phyloP scores from a whole-genome alignment of 1,140 invertebrate genomes.

The Dendrolimus punctatus region DNA sequence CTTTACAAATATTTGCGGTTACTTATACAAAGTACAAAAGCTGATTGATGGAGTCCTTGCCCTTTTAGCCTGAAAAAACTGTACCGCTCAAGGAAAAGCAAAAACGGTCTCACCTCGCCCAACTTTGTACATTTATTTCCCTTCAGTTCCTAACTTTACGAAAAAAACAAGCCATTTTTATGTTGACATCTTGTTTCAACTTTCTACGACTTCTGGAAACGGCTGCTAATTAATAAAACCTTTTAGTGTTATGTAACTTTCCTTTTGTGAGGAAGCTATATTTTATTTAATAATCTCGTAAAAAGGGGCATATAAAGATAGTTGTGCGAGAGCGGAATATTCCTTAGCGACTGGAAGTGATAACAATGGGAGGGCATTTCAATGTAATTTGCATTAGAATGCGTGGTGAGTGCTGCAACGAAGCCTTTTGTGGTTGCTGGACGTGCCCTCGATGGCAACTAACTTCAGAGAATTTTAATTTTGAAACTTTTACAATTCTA shows the following conservation, averaged over 20 bases:
- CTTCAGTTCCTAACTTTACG: not conserved
- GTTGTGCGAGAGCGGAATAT: constrained; percentile 31
- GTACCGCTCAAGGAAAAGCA: too few species aligned
- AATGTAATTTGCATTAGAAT: constrained; percentile 60
- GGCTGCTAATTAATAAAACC: too few species aligned
- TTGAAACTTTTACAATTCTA: too few species aligned
- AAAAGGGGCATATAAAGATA: constrained; percentile 14
- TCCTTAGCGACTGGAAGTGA: constrained; percentile 33
- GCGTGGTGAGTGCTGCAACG: constrained; percentile 32
- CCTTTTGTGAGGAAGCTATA: not conserved
- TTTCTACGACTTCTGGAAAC: too few species aligned
- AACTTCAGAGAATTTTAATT: constrained; percentile 7
- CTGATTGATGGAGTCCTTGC: too few species aligned
- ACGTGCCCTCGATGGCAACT: constrained; percentile 13
- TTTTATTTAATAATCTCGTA: constrained; percentile 12
- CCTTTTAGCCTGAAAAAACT: too few species aligned
- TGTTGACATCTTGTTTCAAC: too few species aligned
- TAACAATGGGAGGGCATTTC: constrained; percentile 52
- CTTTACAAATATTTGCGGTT: too few species aligned
- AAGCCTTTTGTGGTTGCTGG: constrained; percentile 35
- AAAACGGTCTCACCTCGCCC: not conserved
- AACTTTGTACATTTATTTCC: constrained; percentile 1
- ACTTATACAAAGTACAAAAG: too few species aligned
- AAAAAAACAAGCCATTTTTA: constrained; percentile 3
- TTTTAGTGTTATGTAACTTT: too few species aligned